phyloP scores from a whole-genome alignment of 2,888 invertebrate genomes.

The Schizaphis graminum region DNA sequence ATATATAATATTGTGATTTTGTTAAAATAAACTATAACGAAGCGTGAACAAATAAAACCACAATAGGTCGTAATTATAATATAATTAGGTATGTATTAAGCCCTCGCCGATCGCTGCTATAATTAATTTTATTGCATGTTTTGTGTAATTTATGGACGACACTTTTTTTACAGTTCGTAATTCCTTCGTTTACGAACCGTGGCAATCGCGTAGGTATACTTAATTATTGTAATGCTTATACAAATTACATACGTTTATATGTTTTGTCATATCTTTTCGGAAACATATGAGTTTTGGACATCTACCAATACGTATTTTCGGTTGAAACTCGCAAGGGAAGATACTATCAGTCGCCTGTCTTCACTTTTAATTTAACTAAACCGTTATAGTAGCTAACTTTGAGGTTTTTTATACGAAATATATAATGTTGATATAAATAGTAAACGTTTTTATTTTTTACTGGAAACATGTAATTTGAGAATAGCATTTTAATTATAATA shows the following conservation, averaged over 20 bases:
- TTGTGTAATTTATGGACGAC: neutral
- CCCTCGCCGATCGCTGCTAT: neutral
- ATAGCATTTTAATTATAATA: neutral
- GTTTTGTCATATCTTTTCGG: conserved; percentile 37
- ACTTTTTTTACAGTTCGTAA: conserved; percentile 26
- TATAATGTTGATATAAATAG: conserved; percentile 45
- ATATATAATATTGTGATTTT: neutral
- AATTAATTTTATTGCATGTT: conserved; percentile 1
- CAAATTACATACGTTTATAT: conserved; percentile 49
- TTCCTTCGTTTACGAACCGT: conserved; percentile 56
- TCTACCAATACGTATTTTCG: conserved; percentile 58
- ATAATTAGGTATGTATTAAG: neutral
- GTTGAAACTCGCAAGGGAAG: conserved; percentile 49
- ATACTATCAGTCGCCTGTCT: conserved; percentile 52
- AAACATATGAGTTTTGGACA: conserved; percentile 56
- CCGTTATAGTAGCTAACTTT: neutral
- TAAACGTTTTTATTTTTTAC: conserved; percentile 30
- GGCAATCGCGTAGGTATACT: conserved; percentile 48
- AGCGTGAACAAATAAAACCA: neutral
- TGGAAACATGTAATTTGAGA: conserved; percentile 41
- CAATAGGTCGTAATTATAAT: neutral
- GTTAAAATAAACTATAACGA: neutral
- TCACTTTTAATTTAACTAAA: conserved; percentile 35
- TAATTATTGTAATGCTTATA: conserved; percentile 49
- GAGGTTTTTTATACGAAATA: conserved; percentile 7